Base-by-base conservation (phyloP, 2,797 vertebrate species). In the Sebastes iracundus region DNA sequence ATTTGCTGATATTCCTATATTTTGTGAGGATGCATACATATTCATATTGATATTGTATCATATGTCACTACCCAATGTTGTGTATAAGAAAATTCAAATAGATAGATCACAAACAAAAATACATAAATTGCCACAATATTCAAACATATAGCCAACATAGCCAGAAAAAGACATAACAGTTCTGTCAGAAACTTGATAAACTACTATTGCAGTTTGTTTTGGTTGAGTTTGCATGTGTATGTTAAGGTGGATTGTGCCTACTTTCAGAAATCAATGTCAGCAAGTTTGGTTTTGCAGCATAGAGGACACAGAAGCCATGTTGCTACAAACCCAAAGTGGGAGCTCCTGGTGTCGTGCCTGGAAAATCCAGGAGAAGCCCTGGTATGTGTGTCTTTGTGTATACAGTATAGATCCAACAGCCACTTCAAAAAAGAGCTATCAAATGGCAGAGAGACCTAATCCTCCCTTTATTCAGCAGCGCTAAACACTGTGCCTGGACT, bases 401-500 rank as follows among this genome's bases (percentile, higher is more conserved):
- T 81, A 87, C 82, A 82, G 71, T 82, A 89, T 62, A 79, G 85
- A 87, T 84, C 76, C 82, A 87, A 91, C 76, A 80, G 74, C 68
- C 82, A 90, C 88, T 89, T 89, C 64, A 89, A 92, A 90, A 84
- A 85, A 70, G 80, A 82, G 63, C 84, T 71, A 90, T 89, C 80
- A 89, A 89, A 91, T 88, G 79, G 83, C 83, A 82, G 82, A 75
- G 75, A 88, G 77, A 86, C 81, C 87, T 93, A 87, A 93, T 91
- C 88, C 88, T 77, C 63, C 80, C 82, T 89, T 87, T 88, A 89
- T 93, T 90, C 92, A 89, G 84, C 63, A 66, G 87, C 83, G 84
- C 80, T 88, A 87, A 92, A 89, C 90, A 81, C 76, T 64, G 84
- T 80, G 76, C 76, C 88, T 85, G 75, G 73, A 88, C 80, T 87